Percentiles rank a stretch among this genome's conserved stretches.
phyloP scores from a whole-genome alignment of 2,888 invertebrate genomes.

The Nephrotoma guestfalica region DNA sequence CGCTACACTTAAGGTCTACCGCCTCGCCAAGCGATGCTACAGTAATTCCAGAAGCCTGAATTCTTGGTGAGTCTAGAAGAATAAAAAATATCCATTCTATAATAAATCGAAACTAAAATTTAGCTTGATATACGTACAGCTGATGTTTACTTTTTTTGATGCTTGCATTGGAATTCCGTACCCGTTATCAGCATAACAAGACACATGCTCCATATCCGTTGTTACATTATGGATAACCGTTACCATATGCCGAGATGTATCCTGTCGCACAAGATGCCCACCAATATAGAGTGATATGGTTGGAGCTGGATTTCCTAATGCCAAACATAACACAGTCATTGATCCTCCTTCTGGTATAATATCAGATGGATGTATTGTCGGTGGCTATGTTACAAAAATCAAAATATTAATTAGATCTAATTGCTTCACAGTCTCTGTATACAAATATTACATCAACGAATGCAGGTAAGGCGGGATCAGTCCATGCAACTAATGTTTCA shows the following conservation, averaged over 20 bases:
- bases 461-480: constrained; percentile 74
- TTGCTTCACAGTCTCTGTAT: background rate
- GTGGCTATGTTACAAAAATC: constrained; percentile 41
- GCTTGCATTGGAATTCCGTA: constrained; percentile 80
- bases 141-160: constrained; percentile 62
- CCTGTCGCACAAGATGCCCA: constrained; percentile 62
- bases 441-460: constrained; percentile 56
- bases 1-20: constrained; percentile 60
- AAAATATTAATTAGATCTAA: background rate
- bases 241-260: constrained; percentile 71
- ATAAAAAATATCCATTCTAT: background rate
- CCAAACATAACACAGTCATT: constrained; percentile 74
- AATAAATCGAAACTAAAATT: background rate
- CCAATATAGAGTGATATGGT: constrained; percentile 66
- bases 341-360: constrained; percentile 71
- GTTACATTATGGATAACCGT: constrained; percentile 76
- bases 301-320: constrained; percentile 73
- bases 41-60: constrained; percentile 62
- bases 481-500: constrained; percentile 73
- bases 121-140: constrained; percentile 44
- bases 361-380: constrained; percentile 70
- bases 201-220: constrained; percentile 70
- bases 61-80: constrained; percentile 52
- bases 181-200: constrained; percentile 79
- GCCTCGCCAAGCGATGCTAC: constrained; percentile 62